phyloP scores from a whole-genome alignment of 1,140 invertebrate genomes.

The Cotesia glomerata region DNA sequence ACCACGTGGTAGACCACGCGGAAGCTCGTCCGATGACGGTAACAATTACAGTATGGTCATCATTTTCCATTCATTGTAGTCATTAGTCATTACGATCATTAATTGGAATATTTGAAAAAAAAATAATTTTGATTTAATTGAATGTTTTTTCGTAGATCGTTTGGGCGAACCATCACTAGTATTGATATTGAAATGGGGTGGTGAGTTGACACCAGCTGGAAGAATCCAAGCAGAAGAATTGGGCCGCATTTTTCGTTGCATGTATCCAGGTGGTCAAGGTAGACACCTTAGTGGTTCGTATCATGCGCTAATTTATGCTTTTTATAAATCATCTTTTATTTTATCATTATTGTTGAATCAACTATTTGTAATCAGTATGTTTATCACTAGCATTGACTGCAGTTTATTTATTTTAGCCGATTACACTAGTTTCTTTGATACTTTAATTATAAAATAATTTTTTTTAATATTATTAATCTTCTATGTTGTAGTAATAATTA shows the following conservation, averaged over 20 bases:
- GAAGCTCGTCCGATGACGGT: conserved; percentile 95
- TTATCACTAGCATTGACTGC: no score
- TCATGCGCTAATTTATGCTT: conserved; percentile 61
- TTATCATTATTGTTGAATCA: background rate
- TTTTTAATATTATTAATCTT: background rate
- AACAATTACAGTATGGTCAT: conserved; percentile 60
- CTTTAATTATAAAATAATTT: conserved; percentile 1
- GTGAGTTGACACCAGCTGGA: conserved; percentile 97
- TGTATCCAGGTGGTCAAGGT: conserved; percentile 94
- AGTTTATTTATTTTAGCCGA: no score
- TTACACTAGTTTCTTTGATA: no score
- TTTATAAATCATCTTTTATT: background rate
- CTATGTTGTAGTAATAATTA: background rate
- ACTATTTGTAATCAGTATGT: background rate
- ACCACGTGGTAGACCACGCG: conserved; percentile 89
- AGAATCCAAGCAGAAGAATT: conserved; percentile 96
- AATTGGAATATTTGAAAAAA: background rate
- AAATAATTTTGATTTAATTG: conserved; percentile 11
- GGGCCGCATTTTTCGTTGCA: conserved; percentile 96
- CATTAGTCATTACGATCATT: background rate
- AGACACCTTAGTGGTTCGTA: conserved; percentile 77
- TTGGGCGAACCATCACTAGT: conserved; percentile 88
- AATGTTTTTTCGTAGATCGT: conserved; percentile 68
- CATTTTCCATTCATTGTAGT: conserved; percentile 25
- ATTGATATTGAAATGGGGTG: conserved; percentile 98